These are phyloP conservation scores for Sturnus vulgaris DNA, from an alignment of 2,113 vertebrate genomes.

Conservation along the genomic window DNA sequence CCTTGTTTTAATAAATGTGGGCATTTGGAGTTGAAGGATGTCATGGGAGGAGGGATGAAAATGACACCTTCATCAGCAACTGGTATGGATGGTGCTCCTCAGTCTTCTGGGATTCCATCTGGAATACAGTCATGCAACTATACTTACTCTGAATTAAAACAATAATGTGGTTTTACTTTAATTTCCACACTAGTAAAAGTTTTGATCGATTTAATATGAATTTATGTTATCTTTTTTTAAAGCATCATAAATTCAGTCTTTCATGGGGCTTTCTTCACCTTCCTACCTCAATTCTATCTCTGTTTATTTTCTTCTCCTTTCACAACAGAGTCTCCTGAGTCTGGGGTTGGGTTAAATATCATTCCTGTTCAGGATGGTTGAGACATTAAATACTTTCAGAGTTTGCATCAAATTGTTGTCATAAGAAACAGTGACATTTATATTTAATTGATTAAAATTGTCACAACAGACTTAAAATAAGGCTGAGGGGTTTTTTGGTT, in stretches of 20 bases:
- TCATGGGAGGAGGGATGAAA: not conserved
- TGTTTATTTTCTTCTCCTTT: not conserved
- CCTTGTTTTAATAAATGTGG: not conserved
- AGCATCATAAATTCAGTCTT: not conserved
- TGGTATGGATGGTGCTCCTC: not conserved
- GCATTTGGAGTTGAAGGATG: not conserved
- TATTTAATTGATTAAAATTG: not conserved
- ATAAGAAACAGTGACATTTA: not conserved
- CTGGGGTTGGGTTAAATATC: not conserved
- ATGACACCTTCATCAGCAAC: slow-evolving; percentile 9
- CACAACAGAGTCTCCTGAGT: not conserved
- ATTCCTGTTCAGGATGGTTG: accelerated
- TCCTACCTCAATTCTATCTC: not conserved
- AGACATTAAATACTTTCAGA: not conserved
- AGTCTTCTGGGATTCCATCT: not conserved
- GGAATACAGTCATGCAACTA: not conserved
- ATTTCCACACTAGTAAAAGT: not conserved
- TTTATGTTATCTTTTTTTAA: not conserved
- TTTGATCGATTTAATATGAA: accelerated
- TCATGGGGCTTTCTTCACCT: not conserved
- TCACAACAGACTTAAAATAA: not conserved
- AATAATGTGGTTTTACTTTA: not conserved
- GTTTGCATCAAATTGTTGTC: not conserved
- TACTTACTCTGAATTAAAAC: not conserved
- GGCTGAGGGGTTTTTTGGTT: not conserved